Conservation (phyloP, 1,140 invertebrate genomes). For the Ceratosolen fusciceps region DNA sequence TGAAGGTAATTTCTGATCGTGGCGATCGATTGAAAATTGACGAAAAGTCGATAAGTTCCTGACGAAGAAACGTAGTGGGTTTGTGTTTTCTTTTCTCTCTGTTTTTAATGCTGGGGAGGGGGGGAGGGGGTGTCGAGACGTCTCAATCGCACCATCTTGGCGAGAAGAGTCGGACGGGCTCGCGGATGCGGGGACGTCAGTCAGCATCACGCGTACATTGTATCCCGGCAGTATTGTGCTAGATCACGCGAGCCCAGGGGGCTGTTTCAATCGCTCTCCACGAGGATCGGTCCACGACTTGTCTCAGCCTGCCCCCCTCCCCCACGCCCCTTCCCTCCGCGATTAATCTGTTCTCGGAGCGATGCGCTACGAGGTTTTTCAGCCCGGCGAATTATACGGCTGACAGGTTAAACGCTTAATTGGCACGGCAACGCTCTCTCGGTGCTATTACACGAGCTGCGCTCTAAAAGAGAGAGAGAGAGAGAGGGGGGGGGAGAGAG, state of each 20-base stretch:
- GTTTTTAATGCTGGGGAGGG: too few relatives aligned
- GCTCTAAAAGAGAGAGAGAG: too few relatives aligned
- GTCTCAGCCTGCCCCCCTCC: neutral
- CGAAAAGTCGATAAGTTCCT: too few relatives aligned
- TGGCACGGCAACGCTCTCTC: neutral
- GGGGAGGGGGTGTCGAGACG: neutral
- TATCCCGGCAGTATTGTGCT: neutral
- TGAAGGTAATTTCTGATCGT: too few relatives aligned
- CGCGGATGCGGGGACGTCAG: neutral
- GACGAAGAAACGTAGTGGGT: too few relatives aligned
- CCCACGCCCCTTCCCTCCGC: too few relatives aligned
- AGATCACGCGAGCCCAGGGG: slow-evolving; percentile 18
- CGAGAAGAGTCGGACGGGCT: neutral
- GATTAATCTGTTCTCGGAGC: neutral
- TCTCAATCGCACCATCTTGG: neutral
- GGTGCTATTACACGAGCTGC: too few relatives aligned
- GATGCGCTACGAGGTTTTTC: neutral
- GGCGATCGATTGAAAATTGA: too few relatives aligned
- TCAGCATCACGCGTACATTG: neutral
- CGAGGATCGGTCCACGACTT: neutral
- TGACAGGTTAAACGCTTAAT: neutral
- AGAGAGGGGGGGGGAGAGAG: too few relatives aligned
- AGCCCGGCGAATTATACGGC: neutral
- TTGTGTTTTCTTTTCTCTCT: too few relatives aligned
- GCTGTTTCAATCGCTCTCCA: slow-evolving; percentile 38